Conservation (phyloP, 2,888 invertebrate species). For the Drosophila mercatorum region DNA sequence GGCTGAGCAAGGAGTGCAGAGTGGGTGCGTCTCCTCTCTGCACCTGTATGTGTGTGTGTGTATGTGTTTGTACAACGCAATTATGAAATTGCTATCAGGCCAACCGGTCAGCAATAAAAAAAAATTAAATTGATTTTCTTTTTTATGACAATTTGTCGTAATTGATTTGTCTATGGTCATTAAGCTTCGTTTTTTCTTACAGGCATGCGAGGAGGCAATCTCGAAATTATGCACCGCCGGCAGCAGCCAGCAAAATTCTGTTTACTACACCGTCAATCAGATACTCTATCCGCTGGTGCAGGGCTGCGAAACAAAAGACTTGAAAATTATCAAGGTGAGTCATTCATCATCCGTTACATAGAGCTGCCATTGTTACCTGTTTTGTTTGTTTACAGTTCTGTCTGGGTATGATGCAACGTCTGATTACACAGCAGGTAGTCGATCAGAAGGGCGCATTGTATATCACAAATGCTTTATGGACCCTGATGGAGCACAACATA, state of each 20-base stretch:
- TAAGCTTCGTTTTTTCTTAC: conserved; percentile 32
- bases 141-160: conserved; percentile 48
- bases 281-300: conserved; percentile 98
- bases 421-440: conserved; percentile 95
- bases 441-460: conserved; percentile 96
- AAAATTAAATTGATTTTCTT: conserved; percentile 64
- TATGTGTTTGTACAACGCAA: conserved; percentile 55
- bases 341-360: conserved; percentile 15
- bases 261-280: conserved; percentile 95
- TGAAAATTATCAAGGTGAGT: conserved; percentile 95
- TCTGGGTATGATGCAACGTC: conserved; percentile 95
- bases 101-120: conserved; percentile 25
- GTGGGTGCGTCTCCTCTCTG: conserved; percentile 16
- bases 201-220: conserved; percentile 98
- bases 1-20: conserved; percentile 20
- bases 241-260: conserved; percentile 91
- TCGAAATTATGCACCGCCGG: conserved; percentile 93
- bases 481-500: conserved; percentile 96
- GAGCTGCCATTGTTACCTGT: neutral
- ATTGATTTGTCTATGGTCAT: conserved; percentile 40
- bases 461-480: conserved; percentile 96
- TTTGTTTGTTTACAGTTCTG: conserved; percentile 88
- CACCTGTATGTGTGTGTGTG: conserved; percentile 45
- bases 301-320: conserved; percentile 98
- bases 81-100: conserved; percentile 74